Evolutionary conservation across 2,113 vertebrate genomes (phyloP).

Genomic region (Dicerorhinus sumatrensis): DNA sequence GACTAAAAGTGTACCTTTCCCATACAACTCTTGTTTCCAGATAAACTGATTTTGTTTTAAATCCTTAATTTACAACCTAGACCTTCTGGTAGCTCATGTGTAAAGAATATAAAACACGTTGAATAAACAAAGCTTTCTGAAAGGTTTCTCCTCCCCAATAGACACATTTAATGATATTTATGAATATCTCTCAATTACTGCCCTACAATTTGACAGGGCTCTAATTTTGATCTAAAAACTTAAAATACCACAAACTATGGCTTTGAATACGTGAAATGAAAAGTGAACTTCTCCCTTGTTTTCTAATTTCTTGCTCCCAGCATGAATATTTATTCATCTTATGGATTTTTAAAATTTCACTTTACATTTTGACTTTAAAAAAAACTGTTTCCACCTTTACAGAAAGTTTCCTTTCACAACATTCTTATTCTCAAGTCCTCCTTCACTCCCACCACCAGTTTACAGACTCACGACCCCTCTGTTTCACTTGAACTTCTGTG

Average conservation of each 20-base stretch:
- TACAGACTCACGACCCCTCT: not conserved
- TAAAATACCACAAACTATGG: slow-evolving; percentile 78
- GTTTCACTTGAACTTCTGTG: slow-evolving; percentile 5
- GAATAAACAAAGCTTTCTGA: slow-evolving; percentile 84
- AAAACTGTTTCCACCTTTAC: slow-evolving; percentile 48
- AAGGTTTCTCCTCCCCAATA: slow-evolving; percentile 68
- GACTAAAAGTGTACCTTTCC: slow-evolving; percentile 82
- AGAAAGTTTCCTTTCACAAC: slow-evolving; percentile 40
- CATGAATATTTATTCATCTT: slow-evolving; percentile 6
- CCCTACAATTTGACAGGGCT: slow-evolving; percentile 81
- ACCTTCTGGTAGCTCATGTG: slow-evolving; percentile 86
- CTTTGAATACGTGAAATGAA: slow-evolving; percentile 64
- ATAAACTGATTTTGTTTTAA: slow-evolving; percentile 86
- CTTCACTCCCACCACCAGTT: slow-evolving; percentile 2
- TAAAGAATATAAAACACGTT: slow-evolving; percentile 85
- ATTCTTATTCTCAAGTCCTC: slow-evolving; percentile 27
- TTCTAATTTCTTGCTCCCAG: not conserved
- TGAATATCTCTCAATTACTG: slow-evolving; percentile 83
- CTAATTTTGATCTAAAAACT: slow-evolving; percentile 82
- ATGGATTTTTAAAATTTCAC: not conserved
- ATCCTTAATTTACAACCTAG: slow-evolving; percentile 88
- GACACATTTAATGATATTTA: slow-evolving; percentile 85
- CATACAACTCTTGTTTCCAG: slow-evolving; percentile 84
- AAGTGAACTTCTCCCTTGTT: slow-evolving; percentile 7
- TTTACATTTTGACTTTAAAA: slow-evolving; percentile 47